Conservation (phyloP, 1,140 invertebrate species). For the Drosophila ogumai region DNA sequence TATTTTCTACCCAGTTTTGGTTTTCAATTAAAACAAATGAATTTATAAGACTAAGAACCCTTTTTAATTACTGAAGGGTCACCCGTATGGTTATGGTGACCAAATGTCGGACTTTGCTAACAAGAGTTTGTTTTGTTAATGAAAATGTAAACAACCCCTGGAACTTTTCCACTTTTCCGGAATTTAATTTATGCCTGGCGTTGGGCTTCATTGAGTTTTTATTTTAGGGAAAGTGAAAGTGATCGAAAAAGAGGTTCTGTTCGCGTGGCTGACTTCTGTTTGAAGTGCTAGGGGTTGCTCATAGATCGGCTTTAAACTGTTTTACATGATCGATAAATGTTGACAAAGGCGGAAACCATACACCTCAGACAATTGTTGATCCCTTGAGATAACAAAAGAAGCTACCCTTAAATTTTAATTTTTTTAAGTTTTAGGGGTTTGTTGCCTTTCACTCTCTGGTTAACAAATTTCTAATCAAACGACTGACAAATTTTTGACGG, state of each 20-base stretch:
- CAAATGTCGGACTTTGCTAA: conserved; percentile 56
- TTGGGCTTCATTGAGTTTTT: conserved; percentile 61
- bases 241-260: conserved; percentile 42
- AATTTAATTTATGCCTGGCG: conserved; percentile 66
- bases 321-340: conserved; percentile 24
- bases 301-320: conserved; percentile 24
- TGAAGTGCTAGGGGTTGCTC: conserved; percentile 12
- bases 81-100: conserved; percentile 53
- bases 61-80: conserved; percentile 52
- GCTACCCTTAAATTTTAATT: conserved; percentile 15
- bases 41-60: conserved; percentile 22
- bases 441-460: background rate
- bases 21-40: conserved; percentile 75
- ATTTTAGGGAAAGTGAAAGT: conserved; percentile 44
- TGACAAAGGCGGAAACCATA: conserved; percentile 20
- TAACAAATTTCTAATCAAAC: conserved; percentile 22
- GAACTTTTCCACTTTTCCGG: conserved; percentile 2
- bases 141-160: conserved; percentile 60
- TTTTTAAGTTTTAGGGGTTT: background rate
- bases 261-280: conserved; percentile 43
- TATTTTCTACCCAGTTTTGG: conserved; percentile 42
- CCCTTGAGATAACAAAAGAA: conserved; percentile 29
- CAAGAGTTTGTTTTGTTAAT: conserved; percentile 54
- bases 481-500: conserved; percentile 34
- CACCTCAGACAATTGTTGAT: conserved; percentile 36